Evolutionary conservation across 1,140 invertebrate species (phyloP).

Genomic region (Ips nitidus): DNA sequence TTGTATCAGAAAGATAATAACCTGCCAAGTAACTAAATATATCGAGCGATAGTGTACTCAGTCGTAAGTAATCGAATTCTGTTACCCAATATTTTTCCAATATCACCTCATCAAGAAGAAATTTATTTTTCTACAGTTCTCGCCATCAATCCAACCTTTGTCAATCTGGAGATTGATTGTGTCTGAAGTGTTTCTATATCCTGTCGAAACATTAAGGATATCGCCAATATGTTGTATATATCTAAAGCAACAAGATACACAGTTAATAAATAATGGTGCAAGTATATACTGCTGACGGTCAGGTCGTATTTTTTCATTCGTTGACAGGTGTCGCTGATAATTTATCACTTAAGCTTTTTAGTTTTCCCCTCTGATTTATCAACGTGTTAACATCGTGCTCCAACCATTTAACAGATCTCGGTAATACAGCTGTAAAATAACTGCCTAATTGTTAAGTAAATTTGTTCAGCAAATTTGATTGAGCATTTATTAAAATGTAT

Average conservation of each 20-base stretch:
- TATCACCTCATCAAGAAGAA: neutral
- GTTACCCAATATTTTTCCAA: neutral
- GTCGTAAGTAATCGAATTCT: neutral
- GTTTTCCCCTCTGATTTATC: neutral
- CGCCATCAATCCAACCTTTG: neutral
- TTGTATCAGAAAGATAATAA: too few species aligned
- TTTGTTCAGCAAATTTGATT: neutral
- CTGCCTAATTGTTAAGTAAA: neutral
- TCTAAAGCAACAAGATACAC: neutral
- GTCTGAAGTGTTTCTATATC: neutral
- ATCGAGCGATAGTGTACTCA: too few species aligned
- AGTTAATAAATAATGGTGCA: neutral
- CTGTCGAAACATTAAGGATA: neutral
- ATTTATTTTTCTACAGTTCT: neutral
- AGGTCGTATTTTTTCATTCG: constrained; percentile 1
- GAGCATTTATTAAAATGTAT: neutral
- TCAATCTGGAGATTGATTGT: neutral
- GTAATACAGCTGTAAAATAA: too few species aligned
- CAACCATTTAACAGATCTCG: too few species aligned
- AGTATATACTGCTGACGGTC: neutral
- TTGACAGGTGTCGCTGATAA: neutral
- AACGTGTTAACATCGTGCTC: too few species aligned
- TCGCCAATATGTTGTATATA: neutral
- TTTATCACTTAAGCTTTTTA: neutral
- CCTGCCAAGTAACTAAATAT: too few species aligned